Percentiles rank a stretch among this genome's conserved stretches.
Evolutionary conservation across 2,797 vertebrate genomes (phyloP).

Genomic region (Amphiprion clarkii): DNA sequence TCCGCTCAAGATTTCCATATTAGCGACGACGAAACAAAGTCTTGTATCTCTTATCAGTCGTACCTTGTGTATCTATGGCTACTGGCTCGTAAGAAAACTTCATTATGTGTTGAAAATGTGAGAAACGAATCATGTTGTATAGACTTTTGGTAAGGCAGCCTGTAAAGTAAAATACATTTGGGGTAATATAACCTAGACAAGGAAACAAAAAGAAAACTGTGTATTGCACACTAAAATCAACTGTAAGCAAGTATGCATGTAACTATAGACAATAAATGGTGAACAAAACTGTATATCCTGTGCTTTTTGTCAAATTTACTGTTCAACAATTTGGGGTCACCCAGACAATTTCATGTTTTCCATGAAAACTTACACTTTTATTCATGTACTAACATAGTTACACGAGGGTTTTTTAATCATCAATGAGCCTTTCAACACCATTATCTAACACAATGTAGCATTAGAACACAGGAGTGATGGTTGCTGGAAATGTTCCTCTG

Average conservation of each 20-base stretch:
- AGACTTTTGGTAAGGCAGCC: slow-evolving; percentile 79
- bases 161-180: slow-evolving; percentile 75
- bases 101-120: slow-evolving; percentile 73
- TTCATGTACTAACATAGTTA: too few relatives aligned
- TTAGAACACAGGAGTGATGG: too few relatives aligned
- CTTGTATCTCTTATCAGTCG: too few relatives aligned
- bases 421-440: too few relatives aligned
- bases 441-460: too few relatives aligned
- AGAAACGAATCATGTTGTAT: slow-evolving; percentile 72
- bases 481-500: too few relatives aligned
- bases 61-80: slow-evolving; percentile 60
- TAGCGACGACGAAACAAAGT: neutral
- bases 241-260: slow-evolving; percentile 88
- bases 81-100: slow-evolving; percentile 62
- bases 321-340: too few relatives aligned
- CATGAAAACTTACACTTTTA: too few relatives aligned
- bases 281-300: slow-evolving; percentile 41
- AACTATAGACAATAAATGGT: slow-evolving; percentile 86
- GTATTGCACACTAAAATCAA: slow-evolving; percentile 81
- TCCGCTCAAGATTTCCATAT: too few relatives aligned
- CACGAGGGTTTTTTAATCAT: too few relatives aligned
- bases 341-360: too few relatives aligned
- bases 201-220: slow-evolving; percentile 68
- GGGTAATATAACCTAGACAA: slow-evolving; percentile 73
- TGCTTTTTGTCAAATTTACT: neutral